Conservation (phyloP, 1,140 invertebrate species). For the Cydia fagiglandana region DNA sequence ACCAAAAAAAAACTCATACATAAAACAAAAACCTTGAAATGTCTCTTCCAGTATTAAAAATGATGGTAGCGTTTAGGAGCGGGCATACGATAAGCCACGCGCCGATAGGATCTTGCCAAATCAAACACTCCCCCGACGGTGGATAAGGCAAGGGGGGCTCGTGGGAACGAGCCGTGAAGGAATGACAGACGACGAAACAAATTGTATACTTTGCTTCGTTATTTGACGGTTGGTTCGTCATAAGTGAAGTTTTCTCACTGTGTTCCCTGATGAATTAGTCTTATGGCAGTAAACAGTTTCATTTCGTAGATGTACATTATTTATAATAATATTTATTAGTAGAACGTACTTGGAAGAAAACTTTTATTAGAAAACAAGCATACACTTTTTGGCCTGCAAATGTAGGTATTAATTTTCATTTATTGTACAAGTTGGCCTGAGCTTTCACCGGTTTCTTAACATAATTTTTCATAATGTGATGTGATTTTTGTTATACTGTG, state of each 20-base stretch:
- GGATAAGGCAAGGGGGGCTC: conserved; percentile 38
- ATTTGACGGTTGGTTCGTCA: background rate
- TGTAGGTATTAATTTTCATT: too few relatives aligned
- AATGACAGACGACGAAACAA: conserved; percentile 28
- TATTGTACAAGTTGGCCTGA: too few relatives aligned
- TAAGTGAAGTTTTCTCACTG: background rate
- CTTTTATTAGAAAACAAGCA: too few relatives aligned
- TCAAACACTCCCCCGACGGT: conserved; percentile 58
- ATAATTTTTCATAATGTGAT: too few relatives aligned
- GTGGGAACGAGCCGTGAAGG: conserved; percentile 11
- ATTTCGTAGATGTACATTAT: background rate
- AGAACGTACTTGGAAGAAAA: too few relatives aligned
- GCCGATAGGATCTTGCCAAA: conserved; percentile 55
- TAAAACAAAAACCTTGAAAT: background rate
- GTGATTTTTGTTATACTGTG: too few relatives aligned
- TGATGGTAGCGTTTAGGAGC: conserved; percentile 21
- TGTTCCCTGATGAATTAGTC: background rate
- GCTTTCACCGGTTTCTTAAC: too few relatives aligned
- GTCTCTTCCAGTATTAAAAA: background rate
- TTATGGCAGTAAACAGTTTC: background rate
- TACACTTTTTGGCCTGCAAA: too few relatives aligned
- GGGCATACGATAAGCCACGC: conserved; percentile 38
- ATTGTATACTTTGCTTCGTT: conserved; percentile 7
- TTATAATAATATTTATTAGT: background rate
- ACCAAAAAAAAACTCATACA: too few relatives aligned